Percentiles rank a stretch among this genome's conserved stretches.
Conservation (phyloP, 1,140 invertebrate genomes). For the Calliopsis andreniformis region DNA sequence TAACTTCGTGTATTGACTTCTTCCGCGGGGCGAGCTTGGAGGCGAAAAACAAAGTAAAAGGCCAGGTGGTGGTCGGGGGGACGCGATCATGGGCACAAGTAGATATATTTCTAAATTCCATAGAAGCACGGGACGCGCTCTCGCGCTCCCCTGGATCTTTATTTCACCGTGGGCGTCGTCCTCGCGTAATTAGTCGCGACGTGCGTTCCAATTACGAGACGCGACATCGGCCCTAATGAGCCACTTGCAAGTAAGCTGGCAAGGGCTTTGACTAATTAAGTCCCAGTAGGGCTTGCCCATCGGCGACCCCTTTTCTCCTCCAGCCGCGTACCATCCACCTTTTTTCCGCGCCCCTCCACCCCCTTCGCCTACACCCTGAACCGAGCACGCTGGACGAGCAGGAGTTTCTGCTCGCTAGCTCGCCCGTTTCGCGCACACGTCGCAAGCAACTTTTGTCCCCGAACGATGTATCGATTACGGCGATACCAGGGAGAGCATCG, state of each 20-base stretch:
- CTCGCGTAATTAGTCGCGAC: conserved; percentile 69
- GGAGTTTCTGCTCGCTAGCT: neutral
- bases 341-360: conserved; percentile 7
- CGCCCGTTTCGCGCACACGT: conserved; percentile 1
- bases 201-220: conserved; percentile 68
- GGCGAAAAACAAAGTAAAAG: neutral
- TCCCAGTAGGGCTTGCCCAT: conserved; percentile 61
- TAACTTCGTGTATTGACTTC: neutral
- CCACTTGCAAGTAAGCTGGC: conserved; percentile 69
- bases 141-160: conserved; percentile 29
- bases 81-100: neutral
- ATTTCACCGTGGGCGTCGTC: conserved; percentile 43
- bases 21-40: neutral
- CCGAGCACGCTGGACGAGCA: too few relatives aligned
- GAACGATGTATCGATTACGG: conserved; percentile 40
- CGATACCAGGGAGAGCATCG: conserved; percentile 4
- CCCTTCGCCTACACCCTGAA: neutral
- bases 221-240: conserved; percentile 73
- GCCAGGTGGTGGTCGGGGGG: neutral
- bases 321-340: neutral
- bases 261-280: conserved; percentile 74
- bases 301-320: conserved; percentile 17
- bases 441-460: conserved; percentile 33
- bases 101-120: conserved; percentile 37
- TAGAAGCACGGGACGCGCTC: neutral